A percentile compares a stretch with the other conserved stretches of the same genome.
These are phyloP conservation scores for Lypha dubia DNA, from an alignment of 2,888 invertebrate genomes.

Conservation along the genomic window DNA sequence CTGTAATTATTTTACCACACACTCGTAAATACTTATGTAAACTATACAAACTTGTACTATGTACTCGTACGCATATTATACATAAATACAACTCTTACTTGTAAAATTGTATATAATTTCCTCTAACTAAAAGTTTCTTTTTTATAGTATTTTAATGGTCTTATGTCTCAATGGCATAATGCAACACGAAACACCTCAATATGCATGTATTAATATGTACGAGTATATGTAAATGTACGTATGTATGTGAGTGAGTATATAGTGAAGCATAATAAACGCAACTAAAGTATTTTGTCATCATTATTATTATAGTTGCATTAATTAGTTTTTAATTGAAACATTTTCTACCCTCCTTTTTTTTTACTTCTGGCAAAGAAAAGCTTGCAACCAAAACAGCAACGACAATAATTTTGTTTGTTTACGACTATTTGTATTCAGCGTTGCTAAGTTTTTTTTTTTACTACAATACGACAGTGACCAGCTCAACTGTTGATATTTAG, in stretches of 20 bases:
- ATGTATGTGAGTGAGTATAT: no score
- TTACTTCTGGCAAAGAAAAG: neutral
- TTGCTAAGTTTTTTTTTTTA: neutral
- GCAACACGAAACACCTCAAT: slow-evolving; percentile 23
- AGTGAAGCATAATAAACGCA: slow-evolving; percentile 13
- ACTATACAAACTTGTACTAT: neutral
- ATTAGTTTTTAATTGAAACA: slow-evolving; percentile 65
- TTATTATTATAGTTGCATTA: slow-evolving; percentile 69
- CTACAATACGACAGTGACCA: neutral
- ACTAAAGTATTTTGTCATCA: slow-evolving; percentile 37
- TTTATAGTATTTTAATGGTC: slow-evolving; percentile 62
- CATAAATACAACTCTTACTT: neutral
- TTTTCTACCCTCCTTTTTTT: slow-evolving; percentile 3
- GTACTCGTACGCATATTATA: no score
- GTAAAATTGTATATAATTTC: slow-evolving; percentile 27
- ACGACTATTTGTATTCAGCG: no score
- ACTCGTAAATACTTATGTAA: neutral
- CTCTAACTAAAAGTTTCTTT: slow-evolving; percentile 41
- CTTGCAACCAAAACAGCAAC: slow-evolving; percentile 25
- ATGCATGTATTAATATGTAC: no score
- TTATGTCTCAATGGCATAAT: slow-evolving; percentile 69
- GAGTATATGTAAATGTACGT: no score
- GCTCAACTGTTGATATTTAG: no score
- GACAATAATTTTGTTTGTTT: slow-evolving; percentile 15
- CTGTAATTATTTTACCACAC: slow-evolving; percentile 48